Evolutionary conservation across 2,113 vertebrate species (phyloP).

Genomic region (Electrona antarctica): DNA sequence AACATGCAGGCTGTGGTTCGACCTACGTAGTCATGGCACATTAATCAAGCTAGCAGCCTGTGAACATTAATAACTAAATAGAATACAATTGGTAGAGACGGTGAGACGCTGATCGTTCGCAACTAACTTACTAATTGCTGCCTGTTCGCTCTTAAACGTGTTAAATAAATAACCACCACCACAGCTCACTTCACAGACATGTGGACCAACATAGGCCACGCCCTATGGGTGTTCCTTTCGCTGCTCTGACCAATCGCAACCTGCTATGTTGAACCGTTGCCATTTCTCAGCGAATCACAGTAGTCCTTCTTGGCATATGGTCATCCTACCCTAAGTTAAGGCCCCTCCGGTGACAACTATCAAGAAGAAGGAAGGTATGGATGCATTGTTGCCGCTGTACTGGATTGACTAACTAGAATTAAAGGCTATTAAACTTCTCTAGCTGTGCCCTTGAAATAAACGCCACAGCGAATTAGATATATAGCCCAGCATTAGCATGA

Average conservation of each 20-base stretch:
- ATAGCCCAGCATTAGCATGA: not conserved
- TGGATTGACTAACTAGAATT: conserved; percentile 3
- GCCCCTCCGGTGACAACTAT: conserved; percentile 34
- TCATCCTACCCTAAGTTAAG: conserved; percentile 14
- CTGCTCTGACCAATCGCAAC: conserved; percentile 28
- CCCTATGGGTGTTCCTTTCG: conserved; percentile 1
- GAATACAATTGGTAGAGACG: too few species aligned
- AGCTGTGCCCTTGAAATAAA: not conserved
- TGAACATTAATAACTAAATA: too few species aligned
- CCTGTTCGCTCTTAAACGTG: too few species aligned
- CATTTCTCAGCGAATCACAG: conserved; percentile 50
- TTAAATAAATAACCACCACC: not conserved
- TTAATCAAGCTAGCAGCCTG: too few species aligned
- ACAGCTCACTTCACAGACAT: conserved; percentile 29
- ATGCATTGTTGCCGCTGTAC: not conserved
- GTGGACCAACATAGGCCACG: conserved; percentile 30
- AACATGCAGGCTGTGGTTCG: too few species aligned
- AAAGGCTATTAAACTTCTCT: conserved; percentile 6
- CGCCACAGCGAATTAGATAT: not conserved
- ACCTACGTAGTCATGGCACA: too few species aligned
- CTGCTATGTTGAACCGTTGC: not conserved
- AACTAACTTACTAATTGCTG: too few species aligned
- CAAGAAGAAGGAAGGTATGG: conserved; percentile 60
- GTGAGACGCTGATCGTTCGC: too few species aligned
- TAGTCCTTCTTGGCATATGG: conserved; percentile 27